Percentiles rank a stretch among this genome's conserved stretches.
These are phyloP conservation scores for Takifugu ocellatus DNA, from an alignment of 2,797 vertebrate species.

Conservation along the genomic window DNA sequence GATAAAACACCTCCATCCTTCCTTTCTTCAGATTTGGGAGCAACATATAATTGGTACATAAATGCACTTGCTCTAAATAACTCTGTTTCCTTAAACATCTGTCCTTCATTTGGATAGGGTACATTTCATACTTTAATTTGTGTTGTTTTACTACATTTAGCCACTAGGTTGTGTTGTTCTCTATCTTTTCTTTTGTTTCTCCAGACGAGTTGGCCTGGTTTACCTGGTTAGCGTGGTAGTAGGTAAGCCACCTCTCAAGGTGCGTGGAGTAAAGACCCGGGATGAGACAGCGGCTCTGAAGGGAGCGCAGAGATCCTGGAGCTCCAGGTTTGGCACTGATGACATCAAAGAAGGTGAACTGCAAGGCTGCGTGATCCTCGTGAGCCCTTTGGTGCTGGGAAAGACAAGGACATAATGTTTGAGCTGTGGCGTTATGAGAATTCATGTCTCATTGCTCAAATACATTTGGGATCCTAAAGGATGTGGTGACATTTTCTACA, in stretches of 20 bases:
- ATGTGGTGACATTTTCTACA: conserved; percentile 26
- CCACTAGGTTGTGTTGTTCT: too few relatives aligned
- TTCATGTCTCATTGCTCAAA: conserved; percentile 37
- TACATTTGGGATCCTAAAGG: conserved; percentile 8
- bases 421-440: conserved; percentile 18
- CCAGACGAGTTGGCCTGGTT: not conserved
- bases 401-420: conserved; percentile 18
- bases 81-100: too few relatives aligned
- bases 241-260: conserved; percentile 87
- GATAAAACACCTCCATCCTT: too few relatives aligned
- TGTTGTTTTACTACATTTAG: too few relatives aligned
- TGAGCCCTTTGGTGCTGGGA: conserved; percentile 92
- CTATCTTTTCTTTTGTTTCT: not conserved
- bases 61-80: too few relatives aligned
- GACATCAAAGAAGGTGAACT: conserved; percentile 91
- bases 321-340: conserved; percentile 81
- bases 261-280: conserved; percentile 90
- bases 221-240: conserved; percentile 90
- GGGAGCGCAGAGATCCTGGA: conserved; percentile 77
- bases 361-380: conserved; percentile 86
- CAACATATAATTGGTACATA: too few relatives aligned
- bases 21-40: too few relatives aligned
- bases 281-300: conserved; percentile 87
- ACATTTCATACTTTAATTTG: too few relatives aligned
- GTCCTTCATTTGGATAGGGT: too few relatives aligned